A percentile compares a stretch with the other conserved stretches of the same genome.
phyloP scores from a whole-genome alignment of 2,797 vertebrate genomes.

The Adrianichthys oophorus region DNA sequence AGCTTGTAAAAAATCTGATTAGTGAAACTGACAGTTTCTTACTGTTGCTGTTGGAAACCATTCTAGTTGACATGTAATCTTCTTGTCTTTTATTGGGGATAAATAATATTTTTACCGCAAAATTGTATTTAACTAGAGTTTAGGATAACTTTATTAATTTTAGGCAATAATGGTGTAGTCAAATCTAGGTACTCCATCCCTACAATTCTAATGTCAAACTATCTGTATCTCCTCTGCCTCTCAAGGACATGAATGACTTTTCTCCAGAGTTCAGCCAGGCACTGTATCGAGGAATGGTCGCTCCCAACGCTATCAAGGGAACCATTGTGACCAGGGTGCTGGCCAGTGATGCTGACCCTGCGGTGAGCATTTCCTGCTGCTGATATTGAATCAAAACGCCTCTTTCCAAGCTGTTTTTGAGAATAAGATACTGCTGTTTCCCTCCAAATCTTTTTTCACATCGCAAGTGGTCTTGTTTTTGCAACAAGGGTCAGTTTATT shows the following conservation, averaged over 20 bases:
- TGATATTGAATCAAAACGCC: constrained; percentile 41
- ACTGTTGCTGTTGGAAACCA: too few relatives aligned
- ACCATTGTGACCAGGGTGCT: constrained; percentile 86
- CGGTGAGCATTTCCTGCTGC: constrained; percentile 79
- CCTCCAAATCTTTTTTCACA: constrained; percentile 10
- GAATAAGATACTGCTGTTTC: constrained; percentile 32
- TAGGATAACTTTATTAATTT: not conserved
- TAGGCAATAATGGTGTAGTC: not conserved
- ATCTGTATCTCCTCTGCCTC: constrained; percentile 40
- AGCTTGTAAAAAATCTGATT: not conserved
- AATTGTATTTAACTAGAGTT: constrained; percentile 4
- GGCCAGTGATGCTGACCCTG: constrained; percentile 90
- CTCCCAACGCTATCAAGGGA: constrained; percentile 93
- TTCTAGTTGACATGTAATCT: not conserved
- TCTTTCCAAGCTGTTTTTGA: constrained; percentile 21
- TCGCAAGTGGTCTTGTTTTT: constrained; percentile 24
- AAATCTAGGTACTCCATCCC: constrained; percentile 5
- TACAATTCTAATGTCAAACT: constrained; percentile 1
- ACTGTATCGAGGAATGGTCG: constrained; percentile 92
- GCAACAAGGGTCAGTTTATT: constrained; percentile 15
- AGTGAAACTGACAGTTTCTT: not conserved
- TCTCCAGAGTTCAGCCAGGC: constrained; percentile 87
- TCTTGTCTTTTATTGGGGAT: not conserved
- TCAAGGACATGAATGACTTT: constrained; percentile 98
- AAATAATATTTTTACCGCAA: not conserved